Evolutionary conservation across 1,140 invertebrate species (phyloP), one percentile per base, ranked within the genome.

Genomic region (Zaprionus inermis): DNA sequence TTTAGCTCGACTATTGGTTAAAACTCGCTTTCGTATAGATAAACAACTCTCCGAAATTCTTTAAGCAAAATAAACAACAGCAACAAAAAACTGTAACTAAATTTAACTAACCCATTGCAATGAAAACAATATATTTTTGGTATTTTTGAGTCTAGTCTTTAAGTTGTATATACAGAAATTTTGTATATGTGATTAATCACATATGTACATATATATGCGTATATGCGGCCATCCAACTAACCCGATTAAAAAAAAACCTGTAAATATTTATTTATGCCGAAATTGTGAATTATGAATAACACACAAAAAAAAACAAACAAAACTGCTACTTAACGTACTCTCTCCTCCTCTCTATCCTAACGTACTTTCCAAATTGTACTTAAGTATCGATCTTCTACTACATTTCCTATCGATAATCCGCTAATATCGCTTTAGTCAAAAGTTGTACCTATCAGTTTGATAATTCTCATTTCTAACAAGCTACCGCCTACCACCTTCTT

Each of bases 211-310:
- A 86, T 71, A 86, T 65, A 83, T 73, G 75, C 77, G 78, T 83
- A 83, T 76, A 63, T 76, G 63, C 56, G 79, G 63, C 68, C 36
- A 20, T 55, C 59, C 46, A 70, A 77, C 81, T 79, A 84, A 84
- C 78, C 69, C 46, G 36, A 73, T 41, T 51, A 36, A 63, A 61
- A 61, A 54, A 44, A 66, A 85, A 86, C 59, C 80, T 89, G 81
- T 89, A 90, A 85, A 90, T 89, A 89, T 85, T 73, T 77, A 63
- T 69, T 57, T 67, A 74, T 79, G 77, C 76, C 32, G 82, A 86
- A 88, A 84, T 84, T 89, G 83, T 88, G 67, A 84, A 78, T 88
- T 89, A 88, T 88, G 16, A 88, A 86, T 88, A 86, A 88, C 84
- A 78, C 54, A 55, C 22, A 14, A 57, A 34, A 76, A 72, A 54